phyloP scores from a whole-genome alignment of 2,797 vertebrate species.

The Enteromius anoplus region DNA sequence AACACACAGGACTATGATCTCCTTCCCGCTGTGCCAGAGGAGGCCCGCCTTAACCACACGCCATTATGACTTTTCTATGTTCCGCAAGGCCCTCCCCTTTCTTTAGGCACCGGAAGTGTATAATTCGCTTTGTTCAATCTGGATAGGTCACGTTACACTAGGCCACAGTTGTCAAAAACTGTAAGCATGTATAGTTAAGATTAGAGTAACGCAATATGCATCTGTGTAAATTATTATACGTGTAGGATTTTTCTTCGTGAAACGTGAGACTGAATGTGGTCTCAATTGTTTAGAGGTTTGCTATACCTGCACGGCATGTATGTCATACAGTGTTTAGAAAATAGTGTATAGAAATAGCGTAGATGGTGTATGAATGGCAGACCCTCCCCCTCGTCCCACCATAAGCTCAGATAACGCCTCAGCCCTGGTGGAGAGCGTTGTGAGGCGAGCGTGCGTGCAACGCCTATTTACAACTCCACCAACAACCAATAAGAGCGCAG shows the following conservation, averaged over 20 bases:
- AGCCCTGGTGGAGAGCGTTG: conserved; percentile 58
- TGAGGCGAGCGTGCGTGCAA: conserved; percentile 66
- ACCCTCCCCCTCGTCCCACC: conserved; percentile 44
- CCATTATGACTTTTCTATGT: conserved; percentile 39
- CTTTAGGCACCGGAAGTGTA: conserved; percentile 45
- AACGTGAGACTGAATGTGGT: neutral
- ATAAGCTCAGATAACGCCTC: conserved; percentile 30
- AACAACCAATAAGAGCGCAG: conserved; percentile 75
- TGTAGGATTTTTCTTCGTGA: neutral
- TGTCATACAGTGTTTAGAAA: neutral
- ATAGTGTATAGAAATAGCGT: neutral
- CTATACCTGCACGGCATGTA: neutral
- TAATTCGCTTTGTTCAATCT: conserved; percentile 33
- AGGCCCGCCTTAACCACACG: conserved; percentile 37
- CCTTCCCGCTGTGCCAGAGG: conserved; percentile 5
- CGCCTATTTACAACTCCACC: conserved; percentile 73
- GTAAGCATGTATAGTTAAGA: neutral
- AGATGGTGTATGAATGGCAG: conserved; percentile 48
- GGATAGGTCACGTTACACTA: conserved; percentile 22
- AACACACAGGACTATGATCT: conserved; percentile 23
- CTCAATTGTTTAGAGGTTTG: neutral
- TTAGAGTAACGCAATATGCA: neutral
- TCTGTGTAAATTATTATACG: neutral
- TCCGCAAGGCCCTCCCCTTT: conserved; percentile 36
- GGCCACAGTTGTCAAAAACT: conserved; percentile 20